Conservation (phyloP, 2,797 vertebrate genomes). For the Australoheros facetus region DNA sequence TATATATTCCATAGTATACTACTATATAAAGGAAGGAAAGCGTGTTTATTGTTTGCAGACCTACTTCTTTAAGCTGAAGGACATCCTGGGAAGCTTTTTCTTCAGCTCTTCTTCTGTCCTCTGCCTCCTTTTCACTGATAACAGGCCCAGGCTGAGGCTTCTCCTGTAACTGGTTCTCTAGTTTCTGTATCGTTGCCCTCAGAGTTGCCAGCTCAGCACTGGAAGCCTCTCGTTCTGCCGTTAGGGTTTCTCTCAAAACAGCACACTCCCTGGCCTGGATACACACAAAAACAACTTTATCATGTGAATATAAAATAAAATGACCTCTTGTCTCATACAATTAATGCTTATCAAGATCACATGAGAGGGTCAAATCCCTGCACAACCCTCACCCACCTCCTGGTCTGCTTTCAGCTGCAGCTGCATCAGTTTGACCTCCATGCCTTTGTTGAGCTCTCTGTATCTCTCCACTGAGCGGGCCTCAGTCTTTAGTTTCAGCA, state of each 20-base stretch:
- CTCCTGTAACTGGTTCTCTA: slow-evolving; percentile 54
- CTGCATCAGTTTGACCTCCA: slow-evolving; percentile 86
- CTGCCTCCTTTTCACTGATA: slow-evolving; percentile 62
- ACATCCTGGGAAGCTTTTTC: slow-evolving; percentile 70
- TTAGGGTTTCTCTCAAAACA: slow-evolving; percentile 73
- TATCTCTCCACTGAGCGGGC: slow-evolving; percentile 81
- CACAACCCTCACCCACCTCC: slow-evolving; percentile 63
- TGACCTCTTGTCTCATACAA: neutral
- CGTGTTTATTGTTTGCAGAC: neutral
- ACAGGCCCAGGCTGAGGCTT: slow-evolving; percentile 41
- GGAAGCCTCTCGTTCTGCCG: slow-evolving; percentile 59
- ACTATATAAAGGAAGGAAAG: neutral
- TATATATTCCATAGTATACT: neutral
- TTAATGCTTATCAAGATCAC: neutral
- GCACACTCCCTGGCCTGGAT: slow-evolving; percentile 78
- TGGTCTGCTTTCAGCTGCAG: slow-evolving; percentile 82
- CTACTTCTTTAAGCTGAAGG: slow-evolving; percentile 73
- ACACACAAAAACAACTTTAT: neutral
- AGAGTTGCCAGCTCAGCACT: slow-evolving; percentile 69
- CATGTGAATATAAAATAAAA: neutral
- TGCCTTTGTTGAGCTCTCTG: slow-evolving; percentile 83
- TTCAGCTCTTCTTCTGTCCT: slow-evolving; percentile 65
- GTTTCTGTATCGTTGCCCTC: slow-evolving; percentile 44
- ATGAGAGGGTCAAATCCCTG: neutral
- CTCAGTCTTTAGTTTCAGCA: slow-evolving; percentile 77